Conservation (phyloP, 64 coral and sea anemone species). For the Porites lutea region DNA sequence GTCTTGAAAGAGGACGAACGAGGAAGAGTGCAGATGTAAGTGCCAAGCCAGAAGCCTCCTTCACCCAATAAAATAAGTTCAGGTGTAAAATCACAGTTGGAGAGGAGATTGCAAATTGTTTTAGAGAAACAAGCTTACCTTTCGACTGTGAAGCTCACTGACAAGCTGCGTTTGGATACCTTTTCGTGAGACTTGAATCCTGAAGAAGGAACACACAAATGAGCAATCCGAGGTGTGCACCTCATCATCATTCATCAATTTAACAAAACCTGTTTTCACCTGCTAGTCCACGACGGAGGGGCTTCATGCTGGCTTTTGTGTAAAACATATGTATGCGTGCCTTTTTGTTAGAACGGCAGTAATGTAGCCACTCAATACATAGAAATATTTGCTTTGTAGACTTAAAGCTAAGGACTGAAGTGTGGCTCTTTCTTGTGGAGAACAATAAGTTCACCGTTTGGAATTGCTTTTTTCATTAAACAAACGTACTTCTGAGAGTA, state of each 20-base stretch:
- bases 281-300: not conserved
- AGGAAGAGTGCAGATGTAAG: too few species aligned
- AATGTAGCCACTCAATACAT: not conserved
- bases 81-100: not conserved
- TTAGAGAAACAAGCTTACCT: not conserved
- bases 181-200: not conserved
- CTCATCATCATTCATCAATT: not conserved
- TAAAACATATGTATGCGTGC: constrained; percentile 32
- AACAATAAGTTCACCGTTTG: not conserved
- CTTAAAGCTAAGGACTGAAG: not conserved
- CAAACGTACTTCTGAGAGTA: not conserved
- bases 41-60: not conserved
- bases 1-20: too few species aligned
- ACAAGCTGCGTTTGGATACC: not conserved
- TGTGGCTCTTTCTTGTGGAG: too few species aligned
- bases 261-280: constrained; percentile 8
- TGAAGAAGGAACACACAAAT: not conserved
- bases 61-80: not conserved
- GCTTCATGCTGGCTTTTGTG: not conserved
- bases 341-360: not conserved
- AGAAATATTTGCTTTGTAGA: constrained; percentile 34
- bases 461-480: not conserved
- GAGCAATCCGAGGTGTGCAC: constrained; percentile 2
- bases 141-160: not conserved
- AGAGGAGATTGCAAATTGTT: not conserved